Conservation (phyloP, 2,888 invertebrate species). For the Hanleya hanleyi region DNA sequence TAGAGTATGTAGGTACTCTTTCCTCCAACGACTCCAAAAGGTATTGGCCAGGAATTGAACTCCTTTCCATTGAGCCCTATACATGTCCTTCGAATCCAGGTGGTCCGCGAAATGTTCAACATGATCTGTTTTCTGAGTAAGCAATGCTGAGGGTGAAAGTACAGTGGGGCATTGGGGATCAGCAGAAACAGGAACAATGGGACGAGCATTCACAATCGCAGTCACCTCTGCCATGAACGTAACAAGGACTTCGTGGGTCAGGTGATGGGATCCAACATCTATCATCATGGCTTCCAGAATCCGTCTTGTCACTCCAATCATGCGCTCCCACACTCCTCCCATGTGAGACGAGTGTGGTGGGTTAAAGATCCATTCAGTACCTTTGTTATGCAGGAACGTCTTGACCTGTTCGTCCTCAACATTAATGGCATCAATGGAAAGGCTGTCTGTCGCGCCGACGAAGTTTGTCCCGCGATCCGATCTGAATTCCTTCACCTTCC, state of each 20-base stretch:
- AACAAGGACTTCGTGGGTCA: conserved; percentile 4
- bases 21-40: too few relatives aligned
- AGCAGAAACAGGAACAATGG: too few relatives aligned
- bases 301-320: not conserved
- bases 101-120: too few relatives aligned
- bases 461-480: conserved; percentile 37
- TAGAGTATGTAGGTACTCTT: too few relatives aligned
- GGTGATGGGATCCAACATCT: not conserved
- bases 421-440: conserved; percentile 16
- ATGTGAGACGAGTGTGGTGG: conserved; percentile 12
- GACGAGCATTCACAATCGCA: too few relatives aligned
- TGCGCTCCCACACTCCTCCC: conserved; percentile 8
- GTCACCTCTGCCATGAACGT: conserved; percentile 8
- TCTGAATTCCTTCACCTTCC: conserved; percentile 22
- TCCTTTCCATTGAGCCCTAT: too few relatives aligned
- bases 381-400: not conserved
- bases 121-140: too few relatives aligned
- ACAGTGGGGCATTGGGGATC: too few relatives aligned
- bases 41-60: too few relatives aligned
- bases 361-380: conserved; percentile 9
- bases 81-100: too few relatives aligned
- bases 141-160: too few relatives aligned
- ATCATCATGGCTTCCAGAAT: not conserved
- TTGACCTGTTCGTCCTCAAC: conserved; percentile 20
- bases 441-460: conserved; percentile 24